Conservation (phyloP, 92 coral and sea anemone genomes). For the Scolanthus callimorphus region DNA sequence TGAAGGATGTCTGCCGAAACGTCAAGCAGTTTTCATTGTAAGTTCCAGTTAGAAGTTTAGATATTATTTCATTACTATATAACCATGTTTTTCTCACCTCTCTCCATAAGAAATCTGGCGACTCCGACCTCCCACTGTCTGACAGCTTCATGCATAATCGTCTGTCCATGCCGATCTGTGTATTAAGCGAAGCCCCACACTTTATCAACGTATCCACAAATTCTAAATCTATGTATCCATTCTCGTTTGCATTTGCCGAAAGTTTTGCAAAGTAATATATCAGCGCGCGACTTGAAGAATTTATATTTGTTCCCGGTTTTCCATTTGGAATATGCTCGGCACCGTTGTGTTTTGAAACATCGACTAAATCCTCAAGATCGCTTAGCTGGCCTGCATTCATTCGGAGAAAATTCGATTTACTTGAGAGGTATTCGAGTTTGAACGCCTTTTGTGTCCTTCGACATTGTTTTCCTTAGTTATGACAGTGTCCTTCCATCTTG, state of each 20-base stretch:
- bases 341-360: conserved; percentile 27
- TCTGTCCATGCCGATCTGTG: conserved; percentile 95
- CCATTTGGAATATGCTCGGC: conserved; percentile 36
- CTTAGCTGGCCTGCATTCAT: conserved; percentile 86
- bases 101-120: conserved; percentile 71
- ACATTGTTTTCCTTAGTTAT: conserved; percentile 12
- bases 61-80: too few relatives aligned
- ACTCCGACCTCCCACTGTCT: conserved; percentile 93
- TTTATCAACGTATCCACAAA: conserved; percentile 80
- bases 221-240: conserved; percentile 87
- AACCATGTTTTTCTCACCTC: conserved; percentile 85
- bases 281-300: conserved; percentile 89
- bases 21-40: too few relatives aligned
- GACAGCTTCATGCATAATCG: conserved; percentile 85
- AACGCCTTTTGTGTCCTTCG: conserved; percentile 28
- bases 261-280: conserved; percentile 87
- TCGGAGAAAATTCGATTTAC: conserved; percentile 40
- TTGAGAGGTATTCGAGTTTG: conserved; percentile 14
- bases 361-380: conserved; percentile 79
- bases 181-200: conserved; percentile 77
- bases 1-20: too few relatives aligned
- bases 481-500: conserved; percentile 60
- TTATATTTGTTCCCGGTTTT: conserved; percentile 28
- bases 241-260: conserved; percentile 67
- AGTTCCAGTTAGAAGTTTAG: too few relatives aligned